These are phyloP conservation scores for Acanthosepion lycidas DNA, from an alignment of 2,888 invertebrate genomes.

Conservation along the genomic window DNA sequence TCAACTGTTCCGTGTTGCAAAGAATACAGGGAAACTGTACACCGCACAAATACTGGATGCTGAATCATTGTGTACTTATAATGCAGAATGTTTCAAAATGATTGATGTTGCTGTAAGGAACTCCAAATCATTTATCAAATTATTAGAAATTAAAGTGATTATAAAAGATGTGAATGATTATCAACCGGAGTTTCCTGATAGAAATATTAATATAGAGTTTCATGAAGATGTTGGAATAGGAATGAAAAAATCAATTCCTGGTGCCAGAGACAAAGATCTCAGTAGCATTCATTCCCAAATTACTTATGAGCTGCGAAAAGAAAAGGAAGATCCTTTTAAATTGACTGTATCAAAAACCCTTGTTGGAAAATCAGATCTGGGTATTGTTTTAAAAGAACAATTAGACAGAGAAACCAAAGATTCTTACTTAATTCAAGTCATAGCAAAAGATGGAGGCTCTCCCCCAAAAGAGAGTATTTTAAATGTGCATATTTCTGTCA, in stretches of 20 bases:
- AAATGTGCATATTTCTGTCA: conserved; percentile 48
- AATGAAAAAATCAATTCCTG: conserved; percentile 22
- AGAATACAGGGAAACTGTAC: conserved; percentile 24
- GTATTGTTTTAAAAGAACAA: background rate
- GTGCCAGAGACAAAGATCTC: conserved; percentile 37
- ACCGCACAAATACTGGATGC: background rate
- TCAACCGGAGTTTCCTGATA: conserved; percentile 43
- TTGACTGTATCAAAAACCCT: background rate
- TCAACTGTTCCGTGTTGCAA: background rate
- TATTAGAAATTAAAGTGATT: conserved; percentile 4
- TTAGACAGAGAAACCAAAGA: conserved; percentile 49
- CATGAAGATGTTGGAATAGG: conserved; percentile 48
- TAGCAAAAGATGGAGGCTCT: conserved; percentile 49
- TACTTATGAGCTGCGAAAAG: background rate
- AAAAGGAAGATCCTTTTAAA: background rate
- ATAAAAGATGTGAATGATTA: conserved; percentile 53
- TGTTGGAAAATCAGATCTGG: conserved; percentile 18
- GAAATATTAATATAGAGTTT: conserved; percentile 39
- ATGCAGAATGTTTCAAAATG: conserved; percentile 17
- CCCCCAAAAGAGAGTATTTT: conserved; percentile 38
- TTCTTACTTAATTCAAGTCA: conserved; percentile 43
- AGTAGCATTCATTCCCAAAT: background rate
- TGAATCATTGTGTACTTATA: conserved; percentile 11
- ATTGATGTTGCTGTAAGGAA: background rate
- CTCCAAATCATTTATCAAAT: conserved; percentile 33